Evolutionary conservation across 1,140 invertebrate genomes (phyloP).

Genomic region (Drosophila rhopaloa): DNA sequence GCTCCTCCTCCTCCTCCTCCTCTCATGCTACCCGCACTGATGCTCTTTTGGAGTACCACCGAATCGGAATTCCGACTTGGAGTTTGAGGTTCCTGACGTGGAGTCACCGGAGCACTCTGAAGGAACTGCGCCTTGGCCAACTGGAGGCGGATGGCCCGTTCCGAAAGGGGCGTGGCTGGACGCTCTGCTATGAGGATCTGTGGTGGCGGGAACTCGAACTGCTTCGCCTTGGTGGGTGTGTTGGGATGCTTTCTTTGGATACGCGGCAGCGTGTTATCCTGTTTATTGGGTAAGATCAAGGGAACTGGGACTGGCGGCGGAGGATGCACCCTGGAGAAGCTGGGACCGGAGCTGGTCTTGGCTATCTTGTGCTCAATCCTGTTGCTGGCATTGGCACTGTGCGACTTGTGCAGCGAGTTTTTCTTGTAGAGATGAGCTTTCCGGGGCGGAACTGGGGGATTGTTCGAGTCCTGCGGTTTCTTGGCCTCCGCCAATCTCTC

Average conservation of each 20-base stretch:
- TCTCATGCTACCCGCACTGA: slow-evolving; percentile 89
- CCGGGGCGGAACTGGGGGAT: slow-evolving; percentile 57
- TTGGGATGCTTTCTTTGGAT: slow-evolving; percentile 63
- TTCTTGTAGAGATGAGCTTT: slow-evolving; percentile 71
- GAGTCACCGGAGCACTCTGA: slow-evolving; percentile 66
- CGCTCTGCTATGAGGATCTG: slow-evolving; percentile 31
- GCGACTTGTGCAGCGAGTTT: slow-evolving; percentile 66
- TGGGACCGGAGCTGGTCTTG: slow-evolving; percentile 72
- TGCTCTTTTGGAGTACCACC: slow-evolving; percentile 86
- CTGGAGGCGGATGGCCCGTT: slow-evolving; percentile 86
- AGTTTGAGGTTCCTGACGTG: slow-evolving; percentile 49
- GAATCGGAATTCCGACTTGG: slow-evolving; percentile 18
- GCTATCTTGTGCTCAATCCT: slow-evolving; percentile 80
- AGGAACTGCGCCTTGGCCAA: slow-evolving; percentile 88
- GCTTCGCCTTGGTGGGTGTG: slow-evolving; percentile 72
- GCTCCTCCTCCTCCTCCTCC: slow-evolving; percentile 24
- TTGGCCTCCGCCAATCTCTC: slow-evolving; percentile 45
- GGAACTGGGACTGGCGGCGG: slow-evolving; percentile 7
- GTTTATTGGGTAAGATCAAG: slow-evolving; percentile 54
- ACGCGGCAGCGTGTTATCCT: slow-evolving; percentile 69
- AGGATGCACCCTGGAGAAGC: slow-evolving; percentile 37
- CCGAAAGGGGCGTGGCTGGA: slow-evolving; percentile 76
- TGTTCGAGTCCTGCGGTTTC: slow-evolving; percentile 14
- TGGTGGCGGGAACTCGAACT: slow-evolving; percentile 72
- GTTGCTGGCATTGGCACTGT: slow-evolving; percentile 63